Base-by-base conservation (phyloP, 2,113 vertebrate genomes). In the Notothenia coriiceps region DNA sequence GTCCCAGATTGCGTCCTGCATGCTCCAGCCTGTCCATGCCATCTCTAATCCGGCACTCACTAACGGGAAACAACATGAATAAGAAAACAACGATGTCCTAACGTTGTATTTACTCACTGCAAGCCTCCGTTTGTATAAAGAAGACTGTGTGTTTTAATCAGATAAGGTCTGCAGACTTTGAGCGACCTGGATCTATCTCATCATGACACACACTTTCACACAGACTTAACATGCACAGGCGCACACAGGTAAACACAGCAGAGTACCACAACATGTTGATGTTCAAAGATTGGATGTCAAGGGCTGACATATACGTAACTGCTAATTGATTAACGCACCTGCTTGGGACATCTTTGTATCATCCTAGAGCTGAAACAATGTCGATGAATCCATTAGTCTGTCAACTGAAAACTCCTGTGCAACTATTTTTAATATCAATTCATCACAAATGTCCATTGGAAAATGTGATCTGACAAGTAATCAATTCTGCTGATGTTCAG, bases 11-110 rank as follows among this genome's bases (percentile, higher is more conserved):
- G 29, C 40, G 60, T 62, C 17, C 29, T 22, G 9, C 90, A 46
- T 77, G 88, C 76, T 76, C 6, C 4, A 22, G 77, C 88, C 56
- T 83, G 87, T 77, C 18, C 9, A 5, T 77, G 80, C 82, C 85
- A 74, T 66, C 52, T 2, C 73, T 57, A 14, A 77, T 22, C 15
- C 1, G 51, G 60, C 35, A 7, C 5, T 40, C 5, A 7, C 35
- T 40, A 40, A 61, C 22, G 4, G 60, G 60, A 75, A 72, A 69
- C 55, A 74, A 70, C 74, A 76, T 69, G 72, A 83, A 77, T 62
- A 80, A 74, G 81, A 91, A 78, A 70, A 46, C 59, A 40, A 22
- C 0, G 8, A 29, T 29, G 29, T 29, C 3, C 29, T 65, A 74
- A 70, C 1, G 73, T 93, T 91, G 88, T 93, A 89, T 70, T 60